Evolutionary conservation across 2,113 vertebrate genomes (phyloP), one percentile per base, ranked within the genome.

Genomic region (Beaufortia kweichowensis): DNA sequence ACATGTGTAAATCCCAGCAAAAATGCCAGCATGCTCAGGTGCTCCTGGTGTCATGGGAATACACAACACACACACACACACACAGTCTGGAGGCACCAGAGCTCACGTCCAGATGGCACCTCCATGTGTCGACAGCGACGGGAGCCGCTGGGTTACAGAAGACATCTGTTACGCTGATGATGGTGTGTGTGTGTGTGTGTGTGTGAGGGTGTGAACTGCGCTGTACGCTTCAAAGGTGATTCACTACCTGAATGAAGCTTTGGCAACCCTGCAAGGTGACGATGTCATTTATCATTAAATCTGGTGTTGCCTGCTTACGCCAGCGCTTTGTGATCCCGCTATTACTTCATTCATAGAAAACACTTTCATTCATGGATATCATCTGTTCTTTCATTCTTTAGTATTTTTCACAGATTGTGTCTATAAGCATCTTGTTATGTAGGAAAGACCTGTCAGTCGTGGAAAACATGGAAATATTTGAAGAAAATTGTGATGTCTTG

Each of bases 141-240:
- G 87, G 91, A 92, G 90, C 90, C 90, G 87, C 90, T 91, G 90
- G 90, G 92, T 92, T 92, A 92, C 91, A 89, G 90, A 90, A 90
- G 90, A 92, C 91, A 93, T 93, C 92, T 93, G 92, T 89, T 93
- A 89, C 85, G 85, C 84, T 87, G 87, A 84, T 90, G 90, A 86
- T 87, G 87, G 86, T 80, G 77, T 75, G 79, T 88, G 83, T 17
- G 60, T 39, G 71, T 76, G 61, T 67, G 67, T 79, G 76, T 75
- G 79, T 88, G 83, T 17, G 60, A 48, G 71, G 72, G 61, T 67
- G 67, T 79, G 72, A 77, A 79, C 79, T 75, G 7, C 78, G 84
- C 86, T n/a, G n/a, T 79, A 82, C 24, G 81, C 85, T 88, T 82
- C 71, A 76, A 81, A 89, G 89, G 87, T 89, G 83, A 86, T 86